Conservation (phyloP, 2,888 invertebrate genomes). For the Chymomyza caudatula region DNA sequence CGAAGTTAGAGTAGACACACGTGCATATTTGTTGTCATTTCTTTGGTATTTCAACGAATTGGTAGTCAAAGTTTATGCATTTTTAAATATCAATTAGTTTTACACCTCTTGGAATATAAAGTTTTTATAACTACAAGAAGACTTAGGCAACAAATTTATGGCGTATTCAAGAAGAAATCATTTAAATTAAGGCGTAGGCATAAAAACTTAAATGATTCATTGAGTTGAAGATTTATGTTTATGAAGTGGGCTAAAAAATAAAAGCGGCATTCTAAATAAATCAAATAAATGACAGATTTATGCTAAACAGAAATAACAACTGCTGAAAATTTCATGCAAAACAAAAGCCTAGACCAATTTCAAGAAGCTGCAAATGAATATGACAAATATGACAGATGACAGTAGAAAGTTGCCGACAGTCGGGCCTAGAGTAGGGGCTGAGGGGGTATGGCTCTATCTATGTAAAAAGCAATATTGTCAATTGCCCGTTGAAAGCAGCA, state of each 20-base stretch:
- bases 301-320: slow-evolving; percentile 52
- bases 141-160: slow-evolving; percentile 5
- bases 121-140: neutral
- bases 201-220: slow-evolving; percentile 34
- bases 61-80: slow-evolving; percentile 23
- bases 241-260: slow-evolving; percentile 45
- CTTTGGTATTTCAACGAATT: neutral
- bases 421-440: slow-evolving; percentile 20
- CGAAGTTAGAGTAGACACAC: slow-evolving; percentile 18
- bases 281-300: slow-evolving; percentile 47
- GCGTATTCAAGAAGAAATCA: neutral
- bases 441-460: too few relatives aligned
- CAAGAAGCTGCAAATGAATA: slow-evolving; percentile 58
- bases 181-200: neutral
- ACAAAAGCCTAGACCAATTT: slow-evolving; percentile 60
- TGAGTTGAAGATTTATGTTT: slow-evolving; percentile 20
- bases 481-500: slow-evolving; percentile 49
- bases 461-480: slow-evolving; percentile 48
- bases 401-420: slow-evolving; percentile 57
- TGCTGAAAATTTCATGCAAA: neutral
- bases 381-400: slow-evolving; percentile 62
- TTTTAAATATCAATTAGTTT: slow-evolving; percentile 23
- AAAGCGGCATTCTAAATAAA: slow-evolving; percentile 50
- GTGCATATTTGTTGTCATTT: slow-evolving; percentile 24
- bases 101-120: slow-evolving; percentile 14